A percentile compares a stretch with the other conserved stretches of the same genome.
phyloP scores from a whole-genome alignment of 2,797 vertebrate species.

The Sebastes paucispinis region DNA sequence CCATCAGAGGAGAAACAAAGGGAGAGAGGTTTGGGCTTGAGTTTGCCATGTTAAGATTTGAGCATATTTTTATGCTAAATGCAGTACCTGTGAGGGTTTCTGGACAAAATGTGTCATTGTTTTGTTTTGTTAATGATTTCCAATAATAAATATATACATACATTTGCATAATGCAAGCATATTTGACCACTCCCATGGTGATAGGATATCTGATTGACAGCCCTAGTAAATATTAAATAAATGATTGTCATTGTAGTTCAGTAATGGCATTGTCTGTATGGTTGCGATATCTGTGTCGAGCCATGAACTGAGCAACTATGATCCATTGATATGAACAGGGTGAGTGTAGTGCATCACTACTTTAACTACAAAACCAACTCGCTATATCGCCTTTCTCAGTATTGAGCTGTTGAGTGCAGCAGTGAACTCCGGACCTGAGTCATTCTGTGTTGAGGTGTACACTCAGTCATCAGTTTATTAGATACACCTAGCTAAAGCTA shows the following conservation, averaged over 20 bases:
- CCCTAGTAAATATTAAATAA: neutral
- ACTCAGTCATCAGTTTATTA: neutral
- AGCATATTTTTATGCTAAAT: too few species aligned
- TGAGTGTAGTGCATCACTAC: neutral
- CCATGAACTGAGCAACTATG: neutral
- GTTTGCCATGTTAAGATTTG: too few species aligned
- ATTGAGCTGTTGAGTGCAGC: neutral
- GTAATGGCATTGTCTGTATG: neutral
- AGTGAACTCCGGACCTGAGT: conserved; percentile 17
- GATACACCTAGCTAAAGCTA: neutral
- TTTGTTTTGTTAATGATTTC: too few species aligned
- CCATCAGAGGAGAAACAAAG: conserved; percentile 72
- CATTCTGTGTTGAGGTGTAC: neutral
- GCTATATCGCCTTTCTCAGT: neutral
- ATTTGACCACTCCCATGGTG: too few species aligned
- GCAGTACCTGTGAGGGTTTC: too few species aligned
- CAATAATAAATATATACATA: too few species aligned
- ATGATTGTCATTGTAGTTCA: neutral
- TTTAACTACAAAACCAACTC: neutral
- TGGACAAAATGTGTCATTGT: too few species aligned
- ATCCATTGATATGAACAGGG: neutral
- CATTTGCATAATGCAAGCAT: too few species aligned
- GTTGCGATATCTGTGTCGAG: neutral
- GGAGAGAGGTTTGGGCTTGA: conserved; percentile 57
- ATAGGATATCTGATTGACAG: too few species aligned